These are phyloP conservation scores for Ia io DNA, from an alignment of 2,113 vertebrate species.

Conservation along the genomic window DNA sequence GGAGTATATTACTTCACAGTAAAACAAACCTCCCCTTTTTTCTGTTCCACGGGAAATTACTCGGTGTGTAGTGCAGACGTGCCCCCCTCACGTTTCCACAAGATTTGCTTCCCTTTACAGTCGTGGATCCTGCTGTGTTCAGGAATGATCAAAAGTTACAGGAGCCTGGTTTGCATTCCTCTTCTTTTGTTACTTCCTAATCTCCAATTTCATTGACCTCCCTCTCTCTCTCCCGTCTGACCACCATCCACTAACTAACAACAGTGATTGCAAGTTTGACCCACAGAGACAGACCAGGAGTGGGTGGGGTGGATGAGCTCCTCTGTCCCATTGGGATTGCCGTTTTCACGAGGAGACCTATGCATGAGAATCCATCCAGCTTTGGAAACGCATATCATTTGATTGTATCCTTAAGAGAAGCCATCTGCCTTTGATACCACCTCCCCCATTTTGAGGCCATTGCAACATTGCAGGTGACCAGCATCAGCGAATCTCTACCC, in stretches of 20 bases:
- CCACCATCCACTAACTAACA: neutral
- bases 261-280: neutral
- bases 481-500: neutral
- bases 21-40: slow-evolving; percentile 65
- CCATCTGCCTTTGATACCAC: no score
- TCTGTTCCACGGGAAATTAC: slow-evolving; percentile 64
- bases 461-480: neutral
- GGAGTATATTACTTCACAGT: slow-evolving; percentile 63
- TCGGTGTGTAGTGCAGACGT: slow-evolving; percentile 44
- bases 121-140: slow-evolving; percentile 46
- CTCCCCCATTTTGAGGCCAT: neutral
- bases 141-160: slow-evolving; percentile 54
- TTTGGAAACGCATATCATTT: neutral
- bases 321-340: neutral
- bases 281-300: rapidly evolving
- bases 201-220: slow-evolving; percentile 26
- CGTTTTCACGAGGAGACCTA: neutral
- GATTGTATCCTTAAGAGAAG: neutral
- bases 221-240: neutral
- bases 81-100: slow-evolving; percentile 56
- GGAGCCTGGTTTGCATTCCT: slow-evolving; percentile 52
- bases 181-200: slow-evolving; percentile 53
- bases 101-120: slow-evolving; percentile 42
- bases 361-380: neutral
- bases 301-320: neutral